Evolutionary conservation across 2,797 vertebrate genomes (phyloP), one percentile per base, ranked within the genome.

Genomic region (Pteronotus mesoamericanus): DNA sequence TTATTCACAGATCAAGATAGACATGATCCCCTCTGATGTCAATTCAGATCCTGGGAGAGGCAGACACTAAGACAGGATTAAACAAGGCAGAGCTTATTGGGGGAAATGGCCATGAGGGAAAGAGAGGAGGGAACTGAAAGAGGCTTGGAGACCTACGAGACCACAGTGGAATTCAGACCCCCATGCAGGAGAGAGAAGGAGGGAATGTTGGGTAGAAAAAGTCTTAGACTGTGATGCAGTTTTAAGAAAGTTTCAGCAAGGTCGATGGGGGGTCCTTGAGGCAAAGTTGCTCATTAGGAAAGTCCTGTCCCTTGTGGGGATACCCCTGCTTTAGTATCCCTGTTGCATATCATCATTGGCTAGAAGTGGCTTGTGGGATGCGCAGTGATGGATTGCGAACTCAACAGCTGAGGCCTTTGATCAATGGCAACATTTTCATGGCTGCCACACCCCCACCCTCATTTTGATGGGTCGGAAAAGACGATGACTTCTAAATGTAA

Each of bases 401-500:
- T 68, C 44, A 87, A 69, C 15, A 86, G 11, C n/a, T 66, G 32
- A 74, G 18, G 24, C 69, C 61, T 44, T 2, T 87, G 19, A 64
- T 96, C 68, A 87, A 4, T 80, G 82, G n/a, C 46, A 95, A 87
- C 19, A 68, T 90, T 96, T 94, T 96, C 61, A 24, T 53, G 57
- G 26, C 29, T 92, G 24, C 78, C 42, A 86, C 8, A 39, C 5
- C 19, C 32, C 55, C 24, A 71, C 39, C 12, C 44, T 90, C 74
- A 55, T 85, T 92, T 92, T 66, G 16, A 44, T 94, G 88, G 64
- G n/a, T 96, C 39, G 97, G 68, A 83, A 90, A 87, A 88, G 55
- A 85, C 75, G 57, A 94, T 88, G 32, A 71, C 61, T 92, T 94
- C 16, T 71, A 93, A 92, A 91, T 74, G 55, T 66, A 94, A 92